These are phyloP conservation scores for Macheiramphus alcinus DNA, from an alignment of 2,113 vertebrate species.

Conservation along the genomic window DNA sequence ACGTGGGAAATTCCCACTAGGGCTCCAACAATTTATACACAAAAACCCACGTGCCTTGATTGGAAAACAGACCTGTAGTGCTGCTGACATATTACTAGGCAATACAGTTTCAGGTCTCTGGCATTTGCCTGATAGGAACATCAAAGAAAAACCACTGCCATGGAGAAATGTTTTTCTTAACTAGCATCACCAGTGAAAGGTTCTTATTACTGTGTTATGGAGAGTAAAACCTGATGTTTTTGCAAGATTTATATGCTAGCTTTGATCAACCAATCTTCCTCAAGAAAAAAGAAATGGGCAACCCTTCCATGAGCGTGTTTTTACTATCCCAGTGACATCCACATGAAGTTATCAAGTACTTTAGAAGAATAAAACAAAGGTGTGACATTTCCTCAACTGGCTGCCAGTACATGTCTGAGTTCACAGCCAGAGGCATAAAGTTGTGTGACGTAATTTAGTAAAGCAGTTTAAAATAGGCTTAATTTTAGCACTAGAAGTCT, in stretches of 20 bases:
- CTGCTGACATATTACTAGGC: neutral
- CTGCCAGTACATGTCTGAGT: neutral
- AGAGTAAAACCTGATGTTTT: neutral
- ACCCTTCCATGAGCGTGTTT: neutral
- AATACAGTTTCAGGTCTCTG: neutral
- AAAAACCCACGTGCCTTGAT: neutral
- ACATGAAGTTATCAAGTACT: neutral
- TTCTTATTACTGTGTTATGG: neutral
- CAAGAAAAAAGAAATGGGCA: neutral
- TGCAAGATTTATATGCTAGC: neutral
- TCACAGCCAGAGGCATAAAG: neutral
- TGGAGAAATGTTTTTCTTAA: neutral
- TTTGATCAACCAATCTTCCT: neutral
- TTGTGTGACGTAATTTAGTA: neutral
- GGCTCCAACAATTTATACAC: neutral
- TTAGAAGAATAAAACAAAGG: neutral
- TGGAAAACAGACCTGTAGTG: neutral
- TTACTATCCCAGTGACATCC: neutral
- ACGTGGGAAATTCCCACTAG: neutral
- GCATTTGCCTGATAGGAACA: neutral
- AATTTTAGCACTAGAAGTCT: neutral
- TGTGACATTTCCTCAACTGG: neutral
- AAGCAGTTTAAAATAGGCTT: neutral
- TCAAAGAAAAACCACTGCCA: neutral
- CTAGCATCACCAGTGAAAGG: neutral